phyloP scores from a whole-genome alignment of 1,140 invertebrate species.

The Brachionus plicatilis region DNA sequence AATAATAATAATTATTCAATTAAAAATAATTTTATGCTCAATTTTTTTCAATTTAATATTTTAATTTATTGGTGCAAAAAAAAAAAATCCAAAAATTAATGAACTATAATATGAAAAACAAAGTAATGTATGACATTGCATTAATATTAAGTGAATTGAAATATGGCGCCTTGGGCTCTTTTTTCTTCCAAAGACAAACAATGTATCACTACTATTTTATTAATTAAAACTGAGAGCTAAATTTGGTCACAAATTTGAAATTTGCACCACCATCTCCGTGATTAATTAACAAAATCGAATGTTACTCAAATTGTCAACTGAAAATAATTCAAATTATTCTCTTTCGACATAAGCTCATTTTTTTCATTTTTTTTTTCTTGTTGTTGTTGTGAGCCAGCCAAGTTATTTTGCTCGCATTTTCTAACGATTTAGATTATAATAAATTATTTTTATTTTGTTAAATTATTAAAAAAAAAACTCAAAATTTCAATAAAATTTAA shows the following conservation, averaged over 20 bases:
- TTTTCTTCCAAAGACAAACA: neutral
- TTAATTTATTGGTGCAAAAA: too few species aligned
- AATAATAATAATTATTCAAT: too few species aligned
- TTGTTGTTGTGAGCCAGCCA: neutral
- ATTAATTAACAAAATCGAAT: constrained; percentile 9
- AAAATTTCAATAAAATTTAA: constrained; percentile 23
- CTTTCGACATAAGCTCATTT: neutral
- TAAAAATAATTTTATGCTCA: too few species aligned
- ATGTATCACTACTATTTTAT: neutral
- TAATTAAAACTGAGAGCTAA: neutral
- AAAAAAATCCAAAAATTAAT: too few species aligned
- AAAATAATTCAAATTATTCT: neutral
- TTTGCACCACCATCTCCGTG: constrained; percentile 5
- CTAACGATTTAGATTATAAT: constrained; percentile 22
- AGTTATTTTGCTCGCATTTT: neutral
- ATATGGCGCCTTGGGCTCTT: neutral
- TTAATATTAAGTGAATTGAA: neutral
- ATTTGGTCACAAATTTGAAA: neutral
- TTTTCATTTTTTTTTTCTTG: neutral
- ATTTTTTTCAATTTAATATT: too few species aligned
- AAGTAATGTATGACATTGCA: too few species aligned
- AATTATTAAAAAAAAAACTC: constrained; percentile 21
- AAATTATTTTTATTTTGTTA: constrained; percentile 29
- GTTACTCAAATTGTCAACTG: constrained; percentile 1
- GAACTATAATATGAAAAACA: neutral